These are phyloP conservation scores for Montipora cactus DNA, from an alignment of 64 coral and sea anemone genomes.

Conservation along the genomic window DNA sequence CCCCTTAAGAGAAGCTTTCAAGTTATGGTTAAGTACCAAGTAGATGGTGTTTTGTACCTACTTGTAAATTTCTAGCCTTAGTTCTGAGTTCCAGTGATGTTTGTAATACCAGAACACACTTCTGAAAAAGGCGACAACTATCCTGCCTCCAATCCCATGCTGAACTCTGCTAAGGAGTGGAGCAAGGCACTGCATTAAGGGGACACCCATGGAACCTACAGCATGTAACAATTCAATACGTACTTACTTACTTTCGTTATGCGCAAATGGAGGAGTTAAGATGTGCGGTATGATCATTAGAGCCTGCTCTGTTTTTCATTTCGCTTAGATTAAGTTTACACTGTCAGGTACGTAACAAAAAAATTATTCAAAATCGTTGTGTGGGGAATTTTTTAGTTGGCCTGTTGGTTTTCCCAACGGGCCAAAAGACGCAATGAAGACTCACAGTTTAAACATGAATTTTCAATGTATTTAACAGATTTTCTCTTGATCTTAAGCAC, in stretches of 20 bases:
- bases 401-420: no score
- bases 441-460: no score
- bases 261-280: no score
- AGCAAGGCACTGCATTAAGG: conserved; percentile 52
- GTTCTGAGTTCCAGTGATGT: conserved; percentile 56
- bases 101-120: conserved; percentile 65
- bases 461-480: no score
- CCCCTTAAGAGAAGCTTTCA: not conserved
- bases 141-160: conserved; percentile 57
- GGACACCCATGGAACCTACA: conserved; percentile 14
- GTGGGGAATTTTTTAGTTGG: no score
- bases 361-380: no score
- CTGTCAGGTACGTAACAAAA: no score
- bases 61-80: conserved; percentile 64
- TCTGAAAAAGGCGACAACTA: conserved; percentile 47
- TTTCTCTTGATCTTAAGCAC: no score
- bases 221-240: not conserved
- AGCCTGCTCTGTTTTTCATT: no score
- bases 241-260: not conserved
- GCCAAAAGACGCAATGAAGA: no score
- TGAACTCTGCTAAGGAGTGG: conserved; percentile 64
- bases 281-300: no score
- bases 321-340: no score
- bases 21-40: not conserved
- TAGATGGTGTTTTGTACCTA: not conserved